Base-by-base conservation (phyloP, 2,888 invertebrate species). In the Xestobium rufovillosum region DNA sequence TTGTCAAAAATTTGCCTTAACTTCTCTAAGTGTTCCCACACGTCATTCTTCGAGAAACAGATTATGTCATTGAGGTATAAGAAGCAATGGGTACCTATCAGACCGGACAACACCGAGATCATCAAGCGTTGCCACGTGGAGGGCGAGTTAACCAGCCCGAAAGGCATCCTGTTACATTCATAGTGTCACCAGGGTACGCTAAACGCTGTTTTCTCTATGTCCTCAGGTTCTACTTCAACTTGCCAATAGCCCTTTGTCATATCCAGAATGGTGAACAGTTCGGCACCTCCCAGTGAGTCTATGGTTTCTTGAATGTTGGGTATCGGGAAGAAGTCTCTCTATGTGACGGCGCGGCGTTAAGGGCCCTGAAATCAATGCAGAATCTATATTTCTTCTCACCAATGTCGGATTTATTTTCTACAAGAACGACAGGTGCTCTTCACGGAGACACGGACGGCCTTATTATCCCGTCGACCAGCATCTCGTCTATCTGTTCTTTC, bases 371-470 rank as follows among this genome's bases (percentile, higher is more conserved):
- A 31, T 48, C 42, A 4, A 45, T 42, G 23, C 45, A 47, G 25
- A 45, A 39, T 17, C 47, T 13, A 12, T 29, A 32, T 31, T 43
- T 47, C 14, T 36, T 37, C 25, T 38, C 41, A 2, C 41, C 41
- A 9, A 11, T 14, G 11, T 19, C 14, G 2, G 25, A 26, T 28
- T 36, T 44, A 19, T 45, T 39, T 16, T 45, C 42, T 1, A 59
- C 58, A 1, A 63, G 14, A 0, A 62, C 56, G 2, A 60, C 49
- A 0, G 59, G 61, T 1, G 54, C 48, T 4, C 52, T 43, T 52
- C 55, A 64, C 0, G 60, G 59, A n/a, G 52, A 53, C 3, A 39
- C 41, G 2, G 53, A 53, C 2, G 42, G 48, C 19, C 38, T 27
- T n/a, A n/a, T n/a, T n/a, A n/a, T n/a, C n/a, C n/a, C n/a, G n/a